Evolutionary conservation across 2,888 invertebrate genomes (phyloP), one percentile per base, ranked within the genome.

Genomic region (Gibbula magus): DNA sequence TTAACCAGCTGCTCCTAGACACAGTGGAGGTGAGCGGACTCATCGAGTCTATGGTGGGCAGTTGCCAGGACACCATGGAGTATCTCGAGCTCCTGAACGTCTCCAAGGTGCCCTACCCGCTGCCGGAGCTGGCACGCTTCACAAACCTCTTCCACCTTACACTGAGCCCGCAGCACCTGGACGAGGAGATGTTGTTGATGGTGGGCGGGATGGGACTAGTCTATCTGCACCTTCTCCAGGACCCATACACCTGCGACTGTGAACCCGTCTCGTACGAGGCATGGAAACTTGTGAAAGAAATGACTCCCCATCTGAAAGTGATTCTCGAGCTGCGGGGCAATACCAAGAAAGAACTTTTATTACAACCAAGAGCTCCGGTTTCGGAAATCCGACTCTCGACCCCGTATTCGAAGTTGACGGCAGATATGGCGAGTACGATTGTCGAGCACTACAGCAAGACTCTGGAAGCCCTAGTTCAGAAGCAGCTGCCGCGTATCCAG

Each of bases 51-150:
- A 95, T 96, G 25, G 85, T 90, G 67, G 86, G 87, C 79, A 94
- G 94, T 70, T 95, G 96, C 88, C 95, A 95, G 78, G 94, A 95
- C 70, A 94, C 95, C 5, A 93, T 97, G 87, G 92, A 93, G 22
- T 94, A 94, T 1, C 93, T 97, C 32, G 94, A 95, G 79, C 90
- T 97, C n/a, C 94, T 96, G 8, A 97, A 97, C 92, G 94, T 96
- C 3, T 96, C 96, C 0, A 95, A 95, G 86, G 93, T 85, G n/a
- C 85, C 85, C 0, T 51, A 77, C 2, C 95, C 96, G 45, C 93
- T 97, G 25, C 93, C 96, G 82, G 96, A 96, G 88, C 94, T 96
- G 35, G 96, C 96, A 0, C 94, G 96, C 39, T 96, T 97, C 91
- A 91, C 96, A 32, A 96, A 96, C 91, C 94, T 97, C 79, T 93